Percentiles rank a stretch among this genome's conserved stretches.
These are phyloP conservation scores for Tenthredo distinguenda DNA, from an alignment of 2,888 invertebrate species.

Conservation along the genomic window DNA sequence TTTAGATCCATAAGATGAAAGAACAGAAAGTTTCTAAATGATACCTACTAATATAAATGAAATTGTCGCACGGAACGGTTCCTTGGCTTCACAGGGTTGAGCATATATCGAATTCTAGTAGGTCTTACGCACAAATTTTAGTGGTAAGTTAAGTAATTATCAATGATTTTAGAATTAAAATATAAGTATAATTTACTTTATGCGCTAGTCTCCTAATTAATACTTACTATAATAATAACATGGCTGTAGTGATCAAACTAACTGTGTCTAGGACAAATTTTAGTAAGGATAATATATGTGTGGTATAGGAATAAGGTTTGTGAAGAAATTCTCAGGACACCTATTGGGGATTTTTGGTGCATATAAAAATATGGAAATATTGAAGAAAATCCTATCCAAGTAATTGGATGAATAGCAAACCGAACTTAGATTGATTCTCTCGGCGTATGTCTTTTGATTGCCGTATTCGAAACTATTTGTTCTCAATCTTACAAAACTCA, in stretches of 20 bases:
- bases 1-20: background rate
- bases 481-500: background rate
- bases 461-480: background rate
- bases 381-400: background rate
- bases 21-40: background rate
- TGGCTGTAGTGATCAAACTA: conserved; percentile 12
- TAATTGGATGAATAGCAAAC: background rate
- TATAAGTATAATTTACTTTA: conserved; percentile 5
- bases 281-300: background rate
- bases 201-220: background rate
- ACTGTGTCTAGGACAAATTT: background rate
- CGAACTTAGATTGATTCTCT: background rate
- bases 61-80: background rate
- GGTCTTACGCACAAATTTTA: background rate
- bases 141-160: background rate
- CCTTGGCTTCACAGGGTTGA: background rate
- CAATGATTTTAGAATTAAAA: conserved; percentile 12
- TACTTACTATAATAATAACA: conserved; percentile 29
- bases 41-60: background rate
- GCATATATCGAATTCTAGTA: background rate
- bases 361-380: background rate
- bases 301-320: background rate
- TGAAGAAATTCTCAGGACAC: background rate
- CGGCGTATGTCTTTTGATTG: background rate
- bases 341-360: background rate